Conservation (phyloP, 1,140 invertebrate genomes). For the Prorops nasuta region DNA sequence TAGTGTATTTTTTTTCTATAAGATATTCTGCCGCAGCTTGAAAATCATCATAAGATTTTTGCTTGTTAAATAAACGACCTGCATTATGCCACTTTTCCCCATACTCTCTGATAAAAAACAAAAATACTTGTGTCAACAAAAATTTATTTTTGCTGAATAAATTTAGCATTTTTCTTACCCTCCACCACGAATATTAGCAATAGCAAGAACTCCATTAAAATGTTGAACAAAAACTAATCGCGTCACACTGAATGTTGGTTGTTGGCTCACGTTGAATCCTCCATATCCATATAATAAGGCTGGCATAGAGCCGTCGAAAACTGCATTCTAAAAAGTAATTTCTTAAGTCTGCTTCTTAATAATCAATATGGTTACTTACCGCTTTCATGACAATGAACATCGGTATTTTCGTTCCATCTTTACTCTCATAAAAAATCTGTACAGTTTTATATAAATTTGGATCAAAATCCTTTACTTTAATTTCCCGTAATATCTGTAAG, state of each 20-base stretch:
- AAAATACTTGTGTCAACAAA: constrained; percentile 9
- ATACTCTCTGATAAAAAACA: constrained; percentile 75
- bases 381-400: constrained; percentile 95
- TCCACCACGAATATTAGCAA: constrained; percentile 95
- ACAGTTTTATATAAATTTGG: constrained; percentile 76
- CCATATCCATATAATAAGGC: constrained; percentile 95
- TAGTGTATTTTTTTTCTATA: constrained; percentile 80
- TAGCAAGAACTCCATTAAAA: constrained; percentile 83
- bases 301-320: constrained; percentile 70
- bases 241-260: constrained; percentile 81
- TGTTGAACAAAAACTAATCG: constrained; percentile 88
- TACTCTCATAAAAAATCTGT: constrained; percentile 93
- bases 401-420: constrained; percentile 93
- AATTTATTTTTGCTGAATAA: not conserved
- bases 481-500: constrained; percentile 76
- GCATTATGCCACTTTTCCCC: constrained; percentile 96
- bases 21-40: constrained; percentile 90
- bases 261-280: constrained; percentile 91
- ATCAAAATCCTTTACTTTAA: constrained; percentile 83
- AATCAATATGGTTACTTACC: constrained; percentile 50
- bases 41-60: constrained; percentile 98
- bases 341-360: not conserved
- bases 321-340: constrained; percentile 55
- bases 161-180: constrained; percentile 62
- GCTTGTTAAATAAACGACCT: constrained; percentile 89